These are phyloP conservation scores for Gonocerus acuteangulatus DNA, from an alignment of 2,888 invertebrate species.

Conservation along the genomic window DNA sequence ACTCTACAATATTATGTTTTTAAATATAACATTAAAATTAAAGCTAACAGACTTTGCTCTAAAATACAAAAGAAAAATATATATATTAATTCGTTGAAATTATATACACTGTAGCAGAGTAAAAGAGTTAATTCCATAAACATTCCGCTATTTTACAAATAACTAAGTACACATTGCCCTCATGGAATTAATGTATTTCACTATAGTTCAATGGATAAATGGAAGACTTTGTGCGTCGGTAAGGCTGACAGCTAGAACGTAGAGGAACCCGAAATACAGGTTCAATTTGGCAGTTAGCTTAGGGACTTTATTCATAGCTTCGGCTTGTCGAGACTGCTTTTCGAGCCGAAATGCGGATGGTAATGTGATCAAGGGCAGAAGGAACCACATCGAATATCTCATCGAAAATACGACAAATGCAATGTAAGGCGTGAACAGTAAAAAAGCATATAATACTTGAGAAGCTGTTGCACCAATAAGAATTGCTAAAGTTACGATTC, in stretches of 20 bases:
- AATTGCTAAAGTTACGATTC: constrained; percentile 92
- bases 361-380: constrained; percentile 78
- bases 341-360: constrained; percentile 85
- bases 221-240: constrained; percentile 39
- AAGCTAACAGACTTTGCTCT: constrained; percentile 15
- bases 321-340: constrained; percentile 71
- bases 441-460: constrained; percentile 79
- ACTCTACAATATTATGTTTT: constrained; percentile 17
- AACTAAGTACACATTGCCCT: constrained; percentile 15
- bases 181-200: constrained; percentile 4
- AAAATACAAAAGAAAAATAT: constrained; percentile 15
- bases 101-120: constrained; percentile 11
- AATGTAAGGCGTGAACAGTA: constrained; percentile 85
- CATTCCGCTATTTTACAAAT: constrained; percentile 19
- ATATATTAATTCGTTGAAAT: constrained; percentile 12
- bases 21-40: constrained; percentile 13
- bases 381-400: constrained; percentile 79
- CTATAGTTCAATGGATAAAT: constrained; percentile 37
- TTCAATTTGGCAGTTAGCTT: constrained; percentile 83
- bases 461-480: constrained; percentile 84
- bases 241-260: constrained; percentile 70
- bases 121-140: constrained; percentile 12
- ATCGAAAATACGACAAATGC: constrained; percentile 78
- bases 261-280: constrained; percentile 82
- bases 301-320: constrained; percentile 73